Evolutionary conservation across 2,888 invertebrate genomes (phyloP).

Genomic region (Philereme vetulata): DNA sequence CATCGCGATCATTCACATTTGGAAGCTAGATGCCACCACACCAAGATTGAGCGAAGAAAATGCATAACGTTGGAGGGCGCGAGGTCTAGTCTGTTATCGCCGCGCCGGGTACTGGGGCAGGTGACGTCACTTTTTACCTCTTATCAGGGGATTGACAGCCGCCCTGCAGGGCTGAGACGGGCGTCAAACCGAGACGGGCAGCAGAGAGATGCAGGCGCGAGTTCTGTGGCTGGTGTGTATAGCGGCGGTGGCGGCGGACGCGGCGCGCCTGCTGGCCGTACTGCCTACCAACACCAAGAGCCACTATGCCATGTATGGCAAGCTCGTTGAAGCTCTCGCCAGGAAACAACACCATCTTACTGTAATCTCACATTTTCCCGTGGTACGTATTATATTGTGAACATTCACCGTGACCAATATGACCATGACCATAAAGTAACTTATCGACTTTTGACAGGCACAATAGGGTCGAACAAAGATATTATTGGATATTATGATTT

Average conservation of each 20-base stretch:
- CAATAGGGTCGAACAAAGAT: too few species aligned
- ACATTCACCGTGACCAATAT: too few species aligned
- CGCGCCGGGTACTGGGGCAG: conserved; percentile 20
- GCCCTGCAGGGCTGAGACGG: conserved; percentile 40
- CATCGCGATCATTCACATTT: conserved; percentile 22
- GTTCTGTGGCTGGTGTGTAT: conserved; percentile 48
- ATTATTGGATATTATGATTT: too few species aligned
- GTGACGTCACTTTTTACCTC: conserved; percentile 47
- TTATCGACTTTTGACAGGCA: too few species aligned
- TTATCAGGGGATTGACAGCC: conserved; percentile 49
- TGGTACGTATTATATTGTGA: conserved; percentile 60
- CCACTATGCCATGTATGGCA: conserved; percentile 81
- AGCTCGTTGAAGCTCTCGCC: conserved; percentile 73
- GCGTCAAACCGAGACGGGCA: conserved; percentile 61
- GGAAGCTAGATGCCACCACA: conserved; percentile 18
- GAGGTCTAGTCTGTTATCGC: conserved; percentile 31
- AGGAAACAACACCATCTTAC: conserved; percentile 71
- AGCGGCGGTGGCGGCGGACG: conserved; percentile 54
- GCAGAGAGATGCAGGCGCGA: conserved; percentile 73
- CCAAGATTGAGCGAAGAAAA: conserved; percentile 18
- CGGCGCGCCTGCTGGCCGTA: conserved; percentile 73
- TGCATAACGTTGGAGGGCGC: conserved; percentile 25
- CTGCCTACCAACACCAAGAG: conserved; percentile 81
- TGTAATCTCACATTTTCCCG: conserved; percentile 75
- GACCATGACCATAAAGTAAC: too few species aligned